Conservation (phyloP, 2,113 vertebrate species). For the Mus spicilegus region DNA sequence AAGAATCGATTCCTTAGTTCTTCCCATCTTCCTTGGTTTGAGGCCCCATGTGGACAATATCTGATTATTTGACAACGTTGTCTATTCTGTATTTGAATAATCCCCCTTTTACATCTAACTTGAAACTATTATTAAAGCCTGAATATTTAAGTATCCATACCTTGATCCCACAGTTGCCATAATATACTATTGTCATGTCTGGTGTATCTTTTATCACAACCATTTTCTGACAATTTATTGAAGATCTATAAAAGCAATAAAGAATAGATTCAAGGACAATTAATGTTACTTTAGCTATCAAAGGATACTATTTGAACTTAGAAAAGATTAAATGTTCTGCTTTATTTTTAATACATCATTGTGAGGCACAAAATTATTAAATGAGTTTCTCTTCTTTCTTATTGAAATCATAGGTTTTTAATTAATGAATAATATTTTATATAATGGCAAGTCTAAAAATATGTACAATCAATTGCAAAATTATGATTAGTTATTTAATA, state of each 20-base stretch:
- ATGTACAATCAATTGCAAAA: background rate
- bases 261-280: background rate
- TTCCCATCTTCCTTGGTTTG: background rate
- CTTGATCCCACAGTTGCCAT: background rate
- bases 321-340: background rate
- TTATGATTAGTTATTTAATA: background rate
- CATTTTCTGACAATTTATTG: background rate
- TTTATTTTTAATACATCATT: background rate
- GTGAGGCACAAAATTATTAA: background rate
- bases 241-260: background rate
- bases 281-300: background rate
- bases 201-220: background rate
- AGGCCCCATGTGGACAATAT: background rate
- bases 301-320: background rate
- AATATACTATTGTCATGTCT: background rate
- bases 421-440: background rate
- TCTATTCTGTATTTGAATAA: background rate
- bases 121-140: background rate
- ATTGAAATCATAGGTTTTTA: background rate
- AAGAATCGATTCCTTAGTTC: background rate
- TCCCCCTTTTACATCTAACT: background rate
- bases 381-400: background rate
- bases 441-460: slow-evolving; percentile 10
- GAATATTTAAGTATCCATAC: background rate
- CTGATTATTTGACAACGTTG: background rate